Conservation (phyloP, 2,113 vertebrate species). For the Vanacampus margaritifer region DNA sequence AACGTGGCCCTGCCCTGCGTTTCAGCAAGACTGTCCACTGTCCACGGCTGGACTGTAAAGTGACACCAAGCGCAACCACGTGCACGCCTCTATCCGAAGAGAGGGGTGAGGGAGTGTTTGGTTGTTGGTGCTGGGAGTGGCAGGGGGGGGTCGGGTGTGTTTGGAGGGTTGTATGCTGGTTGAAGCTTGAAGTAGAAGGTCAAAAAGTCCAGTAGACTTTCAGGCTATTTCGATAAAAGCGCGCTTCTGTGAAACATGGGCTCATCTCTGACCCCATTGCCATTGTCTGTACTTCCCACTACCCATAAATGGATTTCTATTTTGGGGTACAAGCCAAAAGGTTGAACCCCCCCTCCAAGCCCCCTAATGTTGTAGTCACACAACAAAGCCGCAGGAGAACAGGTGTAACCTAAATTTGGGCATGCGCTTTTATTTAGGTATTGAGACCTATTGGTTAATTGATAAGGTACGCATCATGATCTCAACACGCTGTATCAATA, state of each 20-base stretch:
- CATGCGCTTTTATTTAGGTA: background rate
- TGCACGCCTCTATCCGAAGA: background rate
- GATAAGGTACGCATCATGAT: background rate
- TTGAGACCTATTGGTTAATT: background rate
- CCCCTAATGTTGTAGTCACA: conserved; percentile 17
- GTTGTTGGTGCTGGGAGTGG: background rate
- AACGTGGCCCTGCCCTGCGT: background rate
- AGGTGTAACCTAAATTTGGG: conserved; percentile 68
- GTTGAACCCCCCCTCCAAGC: background rate
- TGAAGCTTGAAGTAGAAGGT: background rate
- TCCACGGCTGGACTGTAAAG: background rate
- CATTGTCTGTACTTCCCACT: conserved; percentile 59
- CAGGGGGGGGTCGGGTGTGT: background rate
- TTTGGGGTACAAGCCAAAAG: conserved; percentile 70
- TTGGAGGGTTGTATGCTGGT: background rate
- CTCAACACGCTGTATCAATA: background rate
- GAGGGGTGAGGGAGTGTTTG: background rate
- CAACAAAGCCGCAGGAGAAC: conserved; percentile 48
- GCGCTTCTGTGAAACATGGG: conserved; percentile 36
- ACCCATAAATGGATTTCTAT: conserved; percentile 66
- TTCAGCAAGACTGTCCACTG: background rate
- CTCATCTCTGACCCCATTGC: conserved; percentile 32
- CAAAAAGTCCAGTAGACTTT: conserved; percentile 6
- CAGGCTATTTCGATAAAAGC: conserved; percentile 43
- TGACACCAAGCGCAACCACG: background rate